Conservation (phyloP, 2,888 invertebrate genomes). For the Electrophaes corylata region DNA sequence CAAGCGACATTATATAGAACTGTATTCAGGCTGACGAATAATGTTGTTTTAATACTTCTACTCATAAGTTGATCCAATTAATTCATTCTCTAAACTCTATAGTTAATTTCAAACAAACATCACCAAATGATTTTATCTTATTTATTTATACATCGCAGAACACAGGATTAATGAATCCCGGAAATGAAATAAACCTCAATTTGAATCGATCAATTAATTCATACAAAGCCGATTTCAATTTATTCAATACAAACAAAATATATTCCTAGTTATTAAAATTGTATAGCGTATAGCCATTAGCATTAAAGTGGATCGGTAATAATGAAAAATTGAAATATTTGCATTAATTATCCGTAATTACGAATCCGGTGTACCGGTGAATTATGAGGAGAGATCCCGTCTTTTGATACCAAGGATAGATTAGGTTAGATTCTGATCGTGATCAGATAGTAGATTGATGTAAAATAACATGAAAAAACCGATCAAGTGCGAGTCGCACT, state of each 20-base stretch:
- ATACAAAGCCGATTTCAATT: conserved; percentile 35
- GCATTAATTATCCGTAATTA: not conserved
- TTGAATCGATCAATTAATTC: conserved; percentile 34
- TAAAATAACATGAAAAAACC: no score
- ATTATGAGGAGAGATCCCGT: not conserved
- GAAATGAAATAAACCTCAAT: conserved; percentile 35
- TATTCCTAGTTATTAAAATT: conserved; percentile 7
- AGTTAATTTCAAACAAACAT: conserved; percentile 8
- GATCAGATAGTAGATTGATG: no score
- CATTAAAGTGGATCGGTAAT: not conserved
- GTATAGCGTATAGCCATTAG: not conserved
- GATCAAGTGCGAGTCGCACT: no score
- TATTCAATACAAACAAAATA: conserved; percentile 23
- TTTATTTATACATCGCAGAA: conserved; percentile 4
- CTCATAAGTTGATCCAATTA: no score
- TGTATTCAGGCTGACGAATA: no score
- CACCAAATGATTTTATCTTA: conserved; percentile 7
- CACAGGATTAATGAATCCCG: conserved; percentile 36
- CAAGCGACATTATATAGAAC: no score
- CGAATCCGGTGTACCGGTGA: not conserved
- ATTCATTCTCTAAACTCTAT: not conserved
- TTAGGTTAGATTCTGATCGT: no score
- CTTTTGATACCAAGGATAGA: not conserved
- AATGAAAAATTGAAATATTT: not conserved
- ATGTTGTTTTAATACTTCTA: no score